phyloP scores from a whole-genome alignment of 2,888 invertebrate species.

The Encarsia formosa region DNA sequence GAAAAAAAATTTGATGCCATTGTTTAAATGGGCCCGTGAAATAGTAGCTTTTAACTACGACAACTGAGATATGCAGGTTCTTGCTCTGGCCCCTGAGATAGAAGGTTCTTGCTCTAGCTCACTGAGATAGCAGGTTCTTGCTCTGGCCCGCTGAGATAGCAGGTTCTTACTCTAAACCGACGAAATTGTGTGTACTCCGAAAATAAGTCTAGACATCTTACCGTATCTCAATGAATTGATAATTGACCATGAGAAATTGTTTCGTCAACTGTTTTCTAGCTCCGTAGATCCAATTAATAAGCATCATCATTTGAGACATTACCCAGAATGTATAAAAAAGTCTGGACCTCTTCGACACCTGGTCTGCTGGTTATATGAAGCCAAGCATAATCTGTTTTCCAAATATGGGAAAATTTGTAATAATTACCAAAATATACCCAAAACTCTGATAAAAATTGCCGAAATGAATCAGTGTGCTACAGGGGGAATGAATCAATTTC shows the following conservation, averaged over 20 bases:
- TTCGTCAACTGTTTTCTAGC: background rate
- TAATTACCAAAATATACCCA: slow-evolving; percentile 7
- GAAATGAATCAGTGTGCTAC: background rate
- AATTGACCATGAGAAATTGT: background rate
- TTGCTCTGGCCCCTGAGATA: too few species aligned
- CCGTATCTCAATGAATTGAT: slow-evolving; percentile 3
- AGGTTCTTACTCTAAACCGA: too few species aligned
- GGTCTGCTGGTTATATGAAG: background rate
- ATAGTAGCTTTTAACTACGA: too few species aligned
- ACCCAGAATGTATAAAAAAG: background rate
- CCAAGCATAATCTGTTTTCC: background rate
- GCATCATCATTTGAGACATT: slow-evolving; percentile 1
- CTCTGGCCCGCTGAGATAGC: too few species aligned
- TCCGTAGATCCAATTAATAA: slow-evolving; percentile 1
- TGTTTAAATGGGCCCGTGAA: too few species aligned
- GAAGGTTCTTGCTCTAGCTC: too few species aligned
- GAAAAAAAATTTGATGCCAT: too few species aligned
- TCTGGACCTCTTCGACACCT: background rate
- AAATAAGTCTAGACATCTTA: background rate
- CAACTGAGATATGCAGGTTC: too few species aligned
- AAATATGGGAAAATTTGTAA: background rate
- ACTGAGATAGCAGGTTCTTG: too few species aligned
- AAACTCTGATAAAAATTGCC: background rate
- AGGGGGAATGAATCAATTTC: background rate
- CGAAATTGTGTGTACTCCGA: slow-evolving; percentile 24